phyloP scores from a whole-genome alignment of 2,113 vertebrate genomes.

The Laterallus jamaicensis region DNA sequence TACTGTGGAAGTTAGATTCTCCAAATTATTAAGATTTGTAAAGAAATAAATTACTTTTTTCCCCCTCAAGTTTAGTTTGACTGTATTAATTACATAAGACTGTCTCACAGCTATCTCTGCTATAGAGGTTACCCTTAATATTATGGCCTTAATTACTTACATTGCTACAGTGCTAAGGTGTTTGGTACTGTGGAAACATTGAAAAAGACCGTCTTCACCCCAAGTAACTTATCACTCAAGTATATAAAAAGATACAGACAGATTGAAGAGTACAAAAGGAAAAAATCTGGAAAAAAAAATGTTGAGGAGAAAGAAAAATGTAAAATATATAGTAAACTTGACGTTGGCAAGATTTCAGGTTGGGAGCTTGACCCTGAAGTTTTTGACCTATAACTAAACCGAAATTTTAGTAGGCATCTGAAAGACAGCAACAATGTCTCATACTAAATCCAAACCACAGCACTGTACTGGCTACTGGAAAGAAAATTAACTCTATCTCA shows the following conservation, averaged over 20 bases:
- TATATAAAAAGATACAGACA: not conserved
- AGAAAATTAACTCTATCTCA: too few relatives aligned
- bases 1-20: not conserved
- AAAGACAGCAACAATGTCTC: not conserved
- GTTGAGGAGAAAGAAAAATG: not conserved
- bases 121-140: not conserved
- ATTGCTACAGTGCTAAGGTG: not conserved
- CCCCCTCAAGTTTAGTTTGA: not conserved
- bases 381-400: not conserved
- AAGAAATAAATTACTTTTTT: not conserved
- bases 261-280: not conserved
- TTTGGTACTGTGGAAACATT: not conserved
- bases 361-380: not conserved
- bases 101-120: not conserved
- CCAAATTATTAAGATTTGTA: slow-evolving; percentile 10
- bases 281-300: accelerated
- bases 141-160: not conserved
- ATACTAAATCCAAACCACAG: too few relatives aligned
- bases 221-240: not conserved
- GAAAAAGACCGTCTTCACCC: not conserved
- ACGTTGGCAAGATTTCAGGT: not conserved
- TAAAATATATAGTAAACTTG: not conserved
- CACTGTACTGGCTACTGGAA: too few relatives aligned
- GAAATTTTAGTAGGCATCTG: not conserved
- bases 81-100: not conserved